Percentiles rank a stretch among this genome's conserved stretches.
Conservation (phyloP, 1,140 invertebrate species). For the Drosophila chauvacae region DNA sequence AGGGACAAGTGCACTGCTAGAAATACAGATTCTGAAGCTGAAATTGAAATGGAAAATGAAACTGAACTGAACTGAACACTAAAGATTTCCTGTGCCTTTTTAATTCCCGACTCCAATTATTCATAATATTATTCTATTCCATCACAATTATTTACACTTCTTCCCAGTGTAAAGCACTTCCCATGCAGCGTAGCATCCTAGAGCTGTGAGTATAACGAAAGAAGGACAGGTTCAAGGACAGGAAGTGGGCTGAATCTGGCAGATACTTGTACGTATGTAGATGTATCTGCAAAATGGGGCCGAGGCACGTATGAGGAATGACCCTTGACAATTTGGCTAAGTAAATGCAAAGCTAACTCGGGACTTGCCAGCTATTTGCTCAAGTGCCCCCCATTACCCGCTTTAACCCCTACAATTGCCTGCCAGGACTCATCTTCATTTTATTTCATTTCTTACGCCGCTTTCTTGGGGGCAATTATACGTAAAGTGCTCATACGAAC, state of each 20-base stretch:
- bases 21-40: background rate
- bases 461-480: background rate
- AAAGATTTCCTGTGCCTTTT: too few relatives aligned
- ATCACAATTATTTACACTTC: background rate
- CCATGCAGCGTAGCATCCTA: background rate
- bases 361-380: constrained; percentile 6
- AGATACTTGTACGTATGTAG: background rate
- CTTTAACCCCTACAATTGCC: background rate
- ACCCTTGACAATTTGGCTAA: constrained; percentile 42
- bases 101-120: background rate
- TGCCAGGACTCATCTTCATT: too few relatives aligned
- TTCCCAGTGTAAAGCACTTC: background rate
- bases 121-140: background rate
- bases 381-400: background rate
- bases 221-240: constrained; percentile 3
- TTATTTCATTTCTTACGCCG: background rate
- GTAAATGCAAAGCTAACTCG: constrained; percentile 18
- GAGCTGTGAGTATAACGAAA: constrained; percentile 1
- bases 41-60: background rate
- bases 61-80: background rate
- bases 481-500: background rate
- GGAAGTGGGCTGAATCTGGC: background rate
- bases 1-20: background rate
- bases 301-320: constrained; percentile 30
- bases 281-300: background rate